phyloP scores from a whole-genome alignment of 2,797 vertebrate species.

The Nothura maculosa region DNA sequence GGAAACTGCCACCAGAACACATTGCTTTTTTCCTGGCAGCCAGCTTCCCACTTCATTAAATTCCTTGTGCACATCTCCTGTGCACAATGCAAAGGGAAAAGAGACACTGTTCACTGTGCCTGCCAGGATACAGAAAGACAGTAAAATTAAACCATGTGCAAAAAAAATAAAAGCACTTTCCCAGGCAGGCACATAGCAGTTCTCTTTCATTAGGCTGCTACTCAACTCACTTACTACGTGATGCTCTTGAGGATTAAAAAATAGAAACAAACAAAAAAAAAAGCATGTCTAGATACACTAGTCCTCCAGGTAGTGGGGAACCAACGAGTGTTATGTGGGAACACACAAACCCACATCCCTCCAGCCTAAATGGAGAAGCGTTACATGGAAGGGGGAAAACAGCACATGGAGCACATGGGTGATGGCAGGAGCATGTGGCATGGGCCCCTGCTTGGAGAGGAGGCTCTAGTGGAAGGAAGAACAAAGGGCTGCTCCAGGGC shows the following conservation, averaged over 20 bases:
- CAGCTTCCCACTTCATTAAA: conserved; percentile 30
- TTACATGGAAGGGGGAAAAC: background rate
- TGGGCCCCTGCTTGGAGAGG: background rate
- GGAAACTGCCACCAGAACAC: background rate
- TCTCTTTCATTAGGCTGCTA: background rate
- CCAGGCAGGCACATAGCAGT: background rate
- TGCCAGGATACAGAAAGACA: background rate
- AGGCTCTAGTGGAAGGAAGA: background rate
- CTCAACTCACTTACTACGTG: background rate
- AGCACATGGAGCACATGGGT: fast-evolving
- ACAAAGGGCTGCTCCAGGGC: background rate
- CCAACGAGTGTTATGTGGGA: fast-evolving
- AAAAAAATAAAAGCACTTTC: conserved; percentile 13
- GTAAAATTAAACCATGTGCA: background rate
- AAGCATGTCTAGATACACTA: background rate
- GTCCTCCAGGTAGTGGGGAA: fast-evolving
- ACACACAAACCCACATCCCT: background rate
- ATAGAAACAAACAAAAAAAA: background rate
- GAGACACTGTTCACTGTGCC: background rate
- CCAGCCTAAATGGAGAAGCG: background rate
- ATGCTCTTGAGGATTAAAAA: background rate
- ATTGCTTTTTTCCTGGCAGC: conserved; percentile 1
- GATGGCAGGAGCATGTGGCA: background rate
- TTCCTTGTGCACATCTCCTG: background rate
- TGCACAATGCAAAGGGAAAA: background rate